Evolutionary conservation across 2,888 invertebrate species (phyloP), one percentile per base, ranked within the genome.

Genomic region (Conomelus anceps): DNA sequence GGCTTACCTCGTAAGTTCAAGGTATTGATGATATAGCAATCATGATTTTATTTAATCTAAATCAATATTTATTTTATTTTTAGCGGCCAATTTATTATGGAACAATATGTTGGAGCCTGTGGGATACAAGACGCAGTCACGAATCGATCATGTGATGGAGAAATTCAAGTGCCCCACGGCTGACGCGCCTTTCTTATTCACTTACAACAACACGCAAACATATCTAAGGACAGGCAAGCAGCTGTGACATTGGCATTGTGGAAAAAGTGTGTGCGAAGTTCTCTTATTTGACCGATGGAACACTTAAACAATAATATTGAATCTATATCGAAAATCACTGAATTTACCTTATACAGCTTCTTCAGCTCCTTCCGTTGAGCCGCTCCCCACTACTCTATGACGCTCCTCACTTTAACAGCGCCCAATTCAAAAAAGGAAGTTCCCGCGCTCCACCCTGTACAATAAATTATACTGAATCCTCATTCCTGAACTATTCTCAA

Each of bases 11-110:
- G 3, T 9, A 22, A 9, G 6, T 9, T 84, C 84, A 84, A 84
- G 13, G 11, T 7, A 85, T 85, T 85, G 7, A 13, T 85, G n/a
- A 85, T 85, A 85, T 13, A n/a, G 20, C 4, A 23, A 23, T 41
- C 20, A 20, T 17, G 17, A 41, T 17, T 17, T 41, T 41, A 17
- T 85, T 22, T 13, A 85, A 85, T 22, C 85, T 1, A 22, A 85
- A 6, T 22, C 11, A 23, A 7, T 85, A 20, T 13, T 85, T 13
- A 7, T 6, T n/a, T 85, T 85, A 20, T 85, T 85, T 93, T 92
- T 93, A 96, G 96, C 95, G 85, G 96, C 96, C 0, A 96, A 96
- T 92, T 94, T 96, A 84, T 93, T 96, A 0, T 96, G 96, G 96
- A 96, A 96, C 93, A 96, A 96, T 92, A 94, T 96, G 90, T 92